phyloP scores from a whole-genome alignment of 2,797 vertebrate genomes.

The Alectoris magna region DNA sequence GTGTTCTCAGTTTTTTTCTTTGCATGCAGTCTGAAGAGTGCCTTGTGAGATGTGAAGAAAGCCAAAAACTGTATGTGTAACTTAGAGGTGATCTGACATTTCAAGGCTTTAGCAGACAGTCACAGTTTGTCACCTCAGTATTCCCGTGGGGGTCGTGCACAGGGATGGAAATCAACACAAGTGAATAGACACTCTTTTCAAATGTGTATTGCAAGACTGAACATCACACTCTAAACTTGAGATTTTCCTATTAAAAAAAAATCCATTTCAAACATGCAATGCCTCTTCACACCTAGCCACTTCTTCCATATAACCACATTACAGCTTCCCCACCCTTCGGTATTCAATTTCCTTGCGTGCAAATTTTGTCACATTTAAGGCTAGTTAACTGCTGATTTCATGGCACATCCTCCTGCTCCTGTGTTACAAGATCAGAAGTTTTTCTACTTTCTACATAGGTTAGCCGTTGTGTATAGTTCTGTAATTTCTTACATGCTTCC shows the following conservation, averaged over 20 bases:
- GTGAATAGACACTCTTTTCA: not conserved
- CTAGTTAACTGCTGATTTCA: not conserved
- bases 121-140: not conserved
- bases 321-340: not conserved
- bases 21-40: not conserved
- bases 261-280: not conserved
- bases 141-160: accelerated
- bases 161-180: not conserved
- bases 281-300: not conserved
- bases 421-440: not conserved
- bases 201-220: not conserved
- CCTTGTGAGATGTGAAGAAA: not conserved
- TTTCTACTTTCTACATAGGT: not conserved
- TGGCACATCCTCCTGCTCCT: not conserved
- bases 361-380: not conserved
- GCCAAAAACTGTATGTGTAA: not conserved
- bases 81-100: not conserved
- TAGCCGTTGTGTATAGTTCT: not conserved
- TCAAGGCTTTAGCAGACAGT: not conserved
- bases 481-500: not conserved
- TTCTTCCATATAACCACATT: not conserved
- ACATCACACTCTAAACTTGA: not conserved
- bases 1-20: constrained; percentile 2
- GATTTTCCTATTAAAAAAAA: not conserved
- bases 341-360: not conserved